Conservation (phyloP, 2,888 invertebrate species). For the Eupithecia vulgata region DNA sequence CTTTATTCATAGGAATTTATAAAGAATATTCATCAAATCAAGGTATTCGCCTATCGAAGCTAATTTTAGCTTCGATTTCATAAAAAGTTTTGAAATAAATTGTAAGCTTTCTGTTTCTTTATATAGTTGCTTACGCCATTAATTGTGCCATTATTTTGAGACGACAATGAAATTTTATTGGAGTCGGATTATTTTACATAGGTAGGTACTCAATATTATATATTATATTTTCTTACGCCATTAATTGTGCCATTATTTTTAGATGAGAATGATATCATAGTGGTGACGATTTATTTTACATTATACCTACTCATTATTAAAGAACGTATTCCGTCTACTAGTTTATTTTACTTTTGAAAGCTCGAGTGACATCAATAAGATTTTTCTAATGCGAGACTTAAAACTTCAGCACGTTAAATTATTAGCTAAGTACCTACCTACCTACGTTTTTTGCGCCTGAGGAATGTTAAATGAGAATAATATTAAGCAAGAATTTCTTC, state of each 20-base stretch:
- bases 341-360: slow-evolving; percentile 3
- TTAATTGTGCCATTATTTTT: neutral
- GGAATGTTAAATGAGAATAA: too few species aligned
- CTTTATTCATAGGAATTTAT: neutral
- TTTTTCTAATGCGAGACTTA: too few species aligned
- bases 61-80: neutral
- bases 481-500: too few species aligned
- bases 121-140: neutral
- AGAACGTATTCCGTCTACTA: neutral
- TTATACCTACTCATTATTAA: neutral
- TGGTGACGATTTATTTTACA: neutral
- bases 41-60: neutral
- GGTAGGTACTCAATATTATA: too few species aligned
- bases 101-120: too few species aligned
- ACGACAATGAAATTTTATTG: neutral
- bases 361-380: neutral
- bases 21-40: neutral
- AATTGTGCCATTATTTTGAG: neutral
- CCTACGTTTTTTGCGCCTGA: too few species aligned
- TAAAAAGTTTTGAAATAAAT: neutral
- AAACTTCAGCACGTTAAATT: too few species aligned
- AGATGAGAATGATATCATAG: neutral
- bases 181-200: too few species aligned
- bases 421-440: too few species aligned
- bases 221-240: neutral